These are phyloP conservation scores for Mormyrus iriodes DNA, from an alignment of 2,113 vertebrate species.

Conservation along the genomic window DNA sequence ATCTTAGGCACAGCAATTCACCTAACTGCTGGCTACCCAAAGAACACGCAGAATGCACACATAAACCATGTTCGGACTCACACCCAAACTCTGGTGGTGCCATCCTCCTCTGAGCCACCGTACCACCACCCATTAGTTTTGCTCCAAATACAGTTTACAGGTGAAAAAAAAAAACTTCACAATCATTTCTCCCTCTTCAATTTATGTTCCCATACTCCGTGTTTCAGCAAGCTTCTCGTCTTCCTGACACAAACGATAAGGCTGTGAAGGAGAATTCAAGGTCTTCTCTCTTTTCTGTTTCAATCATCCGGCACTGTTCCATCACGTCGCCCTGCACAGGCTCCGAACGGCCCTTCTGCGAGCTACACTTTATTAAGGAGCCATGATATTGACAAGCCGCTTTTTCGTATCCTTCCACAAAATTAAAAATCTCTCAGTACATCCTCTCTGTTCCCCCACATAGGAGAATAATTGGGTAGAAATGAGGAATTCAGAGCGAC, in stretches of 20 bases:
- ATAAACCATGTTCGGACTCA: background rate
- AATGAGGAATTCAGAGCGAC: background rate
- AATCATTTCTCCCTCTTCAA: background rate
- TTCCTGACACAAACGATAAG: background rate
- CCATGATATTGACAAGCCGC: background rate
- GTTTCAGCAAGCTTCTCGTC: background rate
- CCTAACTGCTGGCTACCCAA: background rate
- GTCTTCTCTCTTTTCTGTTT: background rate
- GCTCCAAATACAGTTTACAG: background rate
- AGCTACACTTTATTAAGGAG: constrained; percentile 3
- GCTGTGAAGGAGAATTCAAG: background rate
- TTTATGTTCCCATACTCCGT: background rate
- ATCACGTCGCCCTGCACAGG: background rate
- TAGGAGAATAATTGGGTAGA: constrained; percentile 1
- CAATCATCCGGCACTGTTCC: background rate
- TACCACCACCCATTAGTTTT: background rate
- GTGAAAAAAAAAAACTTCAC: background rate
- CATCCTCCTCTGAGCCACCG: background rate
- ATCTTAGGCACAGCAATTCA: background rate
- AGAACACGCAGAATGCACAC: background rate
- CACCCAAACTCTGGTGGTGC: background rate
- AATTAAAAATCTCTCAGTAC: background rate
- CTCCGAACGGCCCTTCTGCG: background rate
- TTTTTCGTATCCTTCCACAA: background rate
- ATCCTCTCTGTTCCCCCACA: background rate